Evolutionary conservation across 2,113 vertebrate genomes (phyloP).

Genomic region (Pelobates fuscus): DNA sequence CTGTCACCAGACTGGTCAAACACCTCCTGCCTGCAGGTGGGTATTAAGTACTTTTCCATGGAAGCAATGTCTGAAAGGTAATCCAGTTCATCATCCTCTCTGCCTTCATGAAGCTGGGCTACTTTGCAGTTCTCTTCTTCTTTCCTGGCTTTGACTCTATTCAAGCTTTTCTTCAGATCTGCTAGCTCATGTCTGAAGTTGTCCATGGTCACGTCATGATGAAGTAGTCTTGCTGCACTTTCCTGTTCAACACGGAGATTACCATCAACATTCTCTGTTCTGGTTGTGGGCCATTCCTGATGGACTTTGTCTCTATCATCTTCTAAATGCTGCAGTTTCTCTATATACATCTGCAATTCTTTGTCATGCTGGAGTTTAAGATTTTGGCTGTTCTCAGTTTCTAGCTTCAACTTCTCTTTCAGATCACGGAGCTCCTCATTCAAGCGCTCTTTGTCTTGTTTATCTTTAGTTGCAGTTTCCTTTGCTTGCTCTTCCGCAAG

Average conservation of each 20-base stretch:
- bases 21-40: constrained; percentile 52
- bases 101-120: constrained; percentile 22
- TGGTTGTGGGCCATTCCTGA: constrained; percentile 36
- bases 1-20: constrained; percentile 57
- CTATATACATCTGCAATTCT: constrained; percentile 55
- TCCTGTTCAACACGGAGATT: constrained; percentile 5
- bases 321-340: constrained; percentile 57
- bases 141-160: constrained; percentile 54
- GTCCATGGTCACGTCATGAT: constrained; percentile 57
- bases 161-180: constrained; percentile 34
- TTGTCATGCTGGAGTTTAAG: constrained; percentile 53
- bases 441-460: constrained; percentile 71
- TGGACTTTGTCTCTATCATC: constrained; percentile 45
- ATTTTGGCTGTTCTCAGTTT: constrained; percentile 49
- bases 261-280: constrained; percentile 55
- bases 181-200: constrained; percentile 33
- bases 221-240: constrained; percentile 54
- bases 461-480: constrained; percentile 61
- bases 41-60: constrained; percentile 75
- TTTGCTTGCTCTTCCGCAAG: constrained; percentile 62
- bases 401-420: constrained; percentile 59
- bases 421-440: constrained; percentile 68
- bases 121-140: constrained; percentile 57
- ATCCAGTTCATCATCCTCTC: constrained; percentile 30
- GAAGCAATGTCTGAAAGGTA: constrained; percentile 46